Evolutionary conservation across 2,113 vertebrate genomes (phyloP), one percentile per base, ranked within the genome.

Genomic region (Azemiops feae): DNA sequence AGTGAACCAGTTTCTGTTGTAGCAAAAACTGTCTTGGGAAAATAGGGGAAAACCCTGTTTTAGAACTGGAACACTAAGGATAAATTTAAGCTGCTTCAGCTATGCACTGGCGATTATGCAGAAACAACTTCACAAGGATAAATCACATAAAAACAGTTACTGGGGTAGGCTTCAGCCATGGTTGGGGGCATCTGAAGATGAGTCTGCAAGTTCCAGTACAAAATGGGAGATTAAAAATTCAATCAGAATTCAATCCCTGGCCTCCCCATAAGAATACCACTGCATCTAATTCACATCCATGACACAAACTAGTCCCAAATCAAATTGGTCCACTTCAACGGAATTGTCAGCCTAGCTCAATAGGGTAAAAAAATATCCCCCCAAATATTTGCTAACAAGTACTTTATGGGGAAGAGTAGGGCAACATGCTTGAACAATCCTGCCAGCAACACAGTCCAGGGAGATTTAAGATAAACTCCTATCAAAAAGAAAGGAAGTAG

Each of bases 351-450:
- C 34, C 50, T 30, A 50, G 23, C 10, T 30, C 7, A 23, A 5
- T 64, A 30, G 14, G 34, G 23, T 25, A 86, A 47, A 92, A 92
- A 45, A 45, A 3, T 90, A 34, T 39, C 74, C 53, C 60, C 2
- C 3, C 87, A 22, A 58, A 4, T 4, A 53, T 86, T 87, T 64
- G n/a, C 23, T 53, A 64, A n/a, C 54, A 25, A 54, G 14, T 60
- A 55, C 23, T 93, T 93, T 93, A 93, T 86, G 58, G 18, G 55
- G 74, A 27, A 86, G 54, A 93, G 30, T 23, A 60, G 69, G 39
- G 81, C 92, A 85, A 74, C 39, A 89, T 39, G 27, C 10, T n/a
- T 12, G 20, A 92, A 89, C 54, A 85, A 47, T 88, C 74, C 74
- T 64, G 45, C 52, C 52, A 90, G 74, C 88, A 90, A 55, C 88